Base-by-base conservation (phyloP, 2,113 vertebrate species). In the Chloroceryle aenea region DNA sequence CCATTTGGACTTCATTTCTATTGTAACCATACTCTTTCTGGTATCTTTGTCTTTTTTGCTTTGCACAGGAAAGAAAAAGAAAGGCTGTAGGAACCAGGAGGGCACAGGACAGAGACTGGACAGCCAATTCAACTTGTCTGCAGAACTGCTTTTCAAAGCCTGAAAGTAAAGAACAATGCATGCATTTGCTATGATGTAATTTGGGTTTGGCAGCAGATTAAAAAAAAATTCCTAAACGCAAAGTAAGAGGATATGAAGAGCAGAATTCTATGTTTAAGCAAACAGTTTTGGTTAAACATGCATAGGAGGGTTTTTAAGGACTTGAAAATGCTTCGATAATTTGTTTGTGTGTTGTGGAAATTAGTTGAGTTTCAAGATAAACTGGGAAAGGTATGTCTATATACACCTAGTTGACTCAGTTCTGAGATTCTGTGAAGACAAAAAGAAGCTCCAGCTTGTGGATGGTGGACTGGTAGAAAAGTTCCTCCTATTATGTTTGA, bases 151-250 rank as follows among this genome's bases (percentile, higher is more conserved):
- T 75, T 93, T 85, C 90, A 67, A 72, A 63, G 26, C 78, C 47
- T 4, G 2, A 73, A 83, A 96, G 87, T 73, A 80, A 91, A 93
- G 94, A 93, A 96, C 89, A 96, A 95, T 93, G 90, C 91, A 93
- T 91, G 91, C 82, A 94, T 97, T 90, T 69, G 74, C 87, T 84
- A 74, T 97, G 94, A 97, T 85, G 95, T 96, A 85, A 97, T 96
- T 90, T 87, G 93, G 94, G 94, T 94, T 94, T 97, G 95, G 95
- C 94, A 94, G 83, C 43, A 92, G 92, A 94, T 93, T 40, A 94
- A 94, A 96, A 93, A 92, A 90, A 93, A 92, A 88, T 71, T 84
- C 92, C 86, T 88, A 72, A 90, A 93, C 0, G 1, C 21, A 2
- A 84, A 93, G 93, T 78, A 93, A 95, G 80, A 97, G 76, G 88